These are phyloP conservation scores for Sarcophaga caerulescens DNA, from an alignment of 2,888 invertebrate species.

Conservation along the genomic window DNA sequence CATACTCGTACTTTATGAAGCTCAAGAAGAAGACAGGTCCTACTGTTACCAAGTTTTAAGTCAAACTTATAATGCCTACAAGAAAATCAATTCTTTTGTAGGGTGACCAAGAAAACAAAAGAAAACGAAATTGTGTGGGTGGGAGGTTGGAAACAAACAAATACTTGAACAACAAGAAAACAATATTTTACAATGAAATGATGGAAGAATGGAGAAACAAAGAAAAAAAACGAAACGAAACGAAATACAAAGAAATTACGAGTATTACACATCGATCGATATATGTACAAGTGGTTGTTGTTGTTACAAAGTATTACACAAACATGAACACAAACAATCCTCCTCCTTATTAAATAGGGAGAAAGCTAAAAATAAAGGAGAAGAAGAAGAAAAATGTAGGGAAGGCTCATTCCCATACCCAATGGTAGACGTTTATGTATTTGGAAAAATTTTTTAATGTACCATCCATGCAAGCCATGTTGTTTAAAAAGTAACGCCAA, in stretches of 20 bases:
- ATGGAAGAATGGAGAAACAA: background rate
- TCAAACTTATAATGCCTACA: background rate
- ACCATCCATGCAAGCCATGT: constrained; percentile 24
- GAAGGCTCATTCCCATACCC: background rate
- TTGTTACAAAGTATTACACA: too few relatives aligned
- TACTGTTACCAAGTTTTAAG: too few relatives aligned
- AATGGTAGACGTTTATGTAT: background rate
- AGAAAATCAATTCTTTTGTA: background rate
- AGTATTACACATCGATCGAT: too few relatives aligned
- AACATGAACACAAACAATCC: too few relatives aligned
- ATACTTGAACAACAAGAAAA: background rate
- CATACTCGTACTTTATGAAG: too few relatives aligned
- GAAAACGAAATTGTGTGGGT: background rate
- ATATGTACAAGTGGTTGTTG: too few relatives aligned
- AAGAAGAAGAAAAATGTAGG: background rate
- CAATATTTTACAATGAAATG: background rate
- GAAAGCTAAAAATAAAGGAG: background rate
- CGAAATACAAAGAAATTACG: too few relatives aligned
- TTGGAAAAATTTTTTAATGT: constrained; percentile 40
- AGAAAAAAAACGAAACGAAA: background rate
- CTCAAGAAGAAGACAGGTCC: too few relatives aligned
- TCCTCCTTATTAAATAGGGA: too few relatives aligned
- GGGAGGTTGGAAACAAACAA: background rate
- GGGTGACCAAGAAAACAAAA: background rate
- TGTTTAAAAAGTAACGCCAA: too few relatives aligned